Percentiles rank a stretch among this genome's conserved stretches.
These are phyloP conservation scores for Doryteuthis pealeii DNA, from an alignment of 1,140 invertebrate genomes.

Conservation along the genomic window DNA sequence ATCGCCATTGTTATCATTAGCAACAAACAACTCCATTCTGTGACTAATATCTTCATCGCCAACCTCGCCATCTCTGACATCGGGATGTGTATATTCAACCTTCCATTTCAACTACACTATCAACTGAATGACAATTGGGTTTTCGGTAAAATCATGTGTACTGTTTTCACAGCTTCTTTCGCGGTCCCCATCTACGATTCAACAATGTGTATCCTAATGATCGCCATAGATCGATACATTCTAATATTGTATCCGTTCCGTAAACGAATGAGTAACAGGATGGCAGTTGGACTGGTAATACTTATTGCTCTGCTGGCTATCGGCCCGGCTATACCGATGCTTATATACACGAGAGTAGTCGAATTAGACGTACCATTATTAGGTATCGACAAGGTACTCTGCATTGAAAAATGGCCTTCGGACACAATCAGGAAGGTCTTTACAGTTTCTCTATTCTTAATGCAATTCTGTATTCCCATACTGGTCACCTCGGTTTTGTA, in stretches of 20 bases:
- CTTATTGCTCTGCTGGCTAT: conserved; percentile 44
- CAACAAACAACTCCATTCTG: conserved; percentile 91
- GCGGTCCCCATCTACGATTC: conserved; percentile 71
- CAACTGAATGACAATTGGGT: conserved; percentile 84
- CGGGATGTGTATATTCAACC: conserved; percentile 84
- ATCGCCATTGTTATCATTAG: conserved; percentile 82
- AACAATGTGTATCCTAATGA: conserved; percentile 72
- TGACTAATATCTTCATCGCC: conserved; percentile 96
- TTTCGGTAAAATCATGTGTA: conserved; percentile 65
- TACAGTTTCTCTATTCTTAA: conserved; percentile 43
- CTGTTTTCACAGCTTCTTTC: conserved; percentile 52
- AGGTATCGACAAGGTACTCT: conserved; percentile 37
- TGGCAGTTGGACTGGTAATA: conserved; percentile 39
- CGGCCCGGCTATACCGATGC: conserved; percentile 47
- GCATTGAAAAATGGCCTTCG: conserved; percentile 51
- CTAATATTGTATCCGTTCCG: conserved; percentile 67
- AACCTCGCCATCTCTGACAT: conserved; percentile 96
- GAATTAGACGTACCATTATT: conserved; percentile 32
- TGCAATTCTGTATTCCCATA: conserved; percentile 55
- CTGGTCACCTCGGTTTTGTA: conserved; percentile 48
- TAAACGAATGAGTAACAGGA: conserved; percentile 41
- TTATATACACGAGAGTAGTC: conserved; percentile 43
- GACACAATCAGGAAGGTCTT: conserved; percentile 38
- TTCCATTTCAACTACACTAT: conserved; percentile 74
- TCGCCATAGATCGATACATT: conserved; percentile 72